Conservation (phyloP, 1,140 invertebrate genomes). For the Neodiprion fabricii region DNA sequence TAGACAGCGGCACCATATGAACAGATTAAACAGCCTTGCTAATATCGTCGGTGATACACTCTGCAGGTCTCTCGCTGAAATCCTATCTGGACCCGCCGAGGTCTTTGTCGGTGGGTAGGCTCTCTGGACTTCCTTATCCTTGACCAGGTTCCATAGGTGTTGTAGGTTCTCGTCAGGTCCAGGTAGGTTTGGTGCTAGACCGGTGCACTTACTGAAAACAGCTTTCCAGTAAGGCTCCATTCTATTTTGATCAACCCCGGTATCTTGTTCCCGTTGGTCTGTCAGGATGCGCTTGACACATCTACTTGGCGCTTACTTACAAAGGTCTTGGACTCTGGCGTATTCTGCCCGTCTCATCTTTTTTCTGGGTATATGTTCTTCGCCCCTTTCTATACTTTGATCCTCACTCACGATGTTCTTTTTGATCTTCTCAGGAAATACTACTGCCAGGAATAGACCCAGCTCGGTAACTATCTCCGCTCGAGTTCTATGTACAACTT, state of each 20-base stretch:
- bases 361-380: too few relatives aligned
- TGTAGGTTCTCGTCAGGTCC: neutral
- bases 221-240: constrained; percentile 12
- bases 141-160: constrained; percentile 10
- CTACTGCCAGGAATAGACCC: too few relatives aligned
- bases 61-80: neutral
- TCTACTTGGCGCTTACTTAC: too few relatives aligned
- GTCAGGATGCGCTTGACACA: too few relatives aligned
- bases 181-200: neutral
- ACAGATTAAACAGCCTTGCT: constrained; percentile 17
- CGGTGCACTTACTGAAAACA: neutral
- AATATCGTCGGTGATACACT: neutral
- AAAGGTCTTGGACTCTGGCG: too few relatives aligned
- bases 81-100: neutral
- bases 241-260: neutral
- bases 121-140: neutral
- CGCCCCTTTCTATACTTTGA: too few relatives aligned
- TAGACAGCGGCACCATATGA: constrained; percentile 5
- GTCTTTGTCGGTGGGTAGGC: neutral
- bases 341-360: too few relatives aligned
- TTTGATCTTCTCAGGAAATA: too few relatives aligned
- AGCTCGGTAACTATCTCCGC: too few relatives aligned
- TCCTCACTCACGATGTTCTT: too few relatives aligned
- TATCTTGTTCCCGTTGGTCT: too few relatives aligned
- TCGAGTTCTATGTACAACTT: too few relatives aligned